Base-by-base conservation (phyloP, 2,113 vertebrate species). In the Strigops habroptila region DNA sequence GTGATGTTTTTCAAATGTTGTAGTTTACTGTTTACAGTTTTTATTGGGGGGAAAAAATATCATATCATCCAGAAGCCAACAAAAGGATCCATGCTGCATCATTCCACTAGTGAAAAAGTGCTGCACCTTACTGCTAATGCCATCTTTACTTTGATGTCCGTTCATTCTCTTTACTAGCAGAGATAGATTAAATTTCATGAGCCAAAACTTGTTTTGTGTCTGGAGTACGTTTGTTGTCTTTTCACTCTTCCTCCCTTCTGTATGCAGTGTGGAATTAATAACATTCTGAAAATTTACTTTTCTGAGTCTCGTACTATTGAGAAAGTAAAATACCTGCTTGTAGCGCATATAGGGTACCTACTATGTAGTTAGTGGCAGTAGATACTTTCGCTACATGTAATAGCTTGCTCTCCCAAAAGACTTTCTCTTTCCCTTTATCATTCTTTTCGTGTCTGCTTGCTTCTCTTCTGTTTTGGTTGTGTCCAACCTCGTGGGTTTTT, bases 111-210 rank as follows among this genome's bases (percentile, higher is more conserved):
- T 87, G 87, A 86, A 68, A 86, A 89, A 92, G 39, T 51, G 74
- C 84, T 80, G 39, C 53, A 53, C 33, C 92, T 91, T 88, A 30
- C 53, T 93, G 49, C 73, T 91, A 57, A 81, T 65, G 92, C 57
- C 82, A 90, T 76, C 78, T 94, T 90, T 91, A 80, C 41, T 79
- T 96, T 71, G 59, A 83, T 88, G 73, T 70, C 78, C 35, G 52
- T 91, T 96, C 88, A 92, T 88, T 90, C 67, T 80, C 62, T 96
- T 92, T 91, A 96, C 92, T 90, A 93, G 63, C 76, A 71, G 83
- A 93, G 74, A 96, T 90, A 93, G 39, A 39, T 39, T 39, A 96
- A 88, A 86, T 71, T 95, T 92, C 82, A 93, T 76, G 86, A 93
- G 57, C 60, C 67, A 71, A 84, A 95, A 79, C 82, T 89, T 82